Conservation (phyloP, 2,113 vertebrate species). For the Todiramphus chloris region DNA sequence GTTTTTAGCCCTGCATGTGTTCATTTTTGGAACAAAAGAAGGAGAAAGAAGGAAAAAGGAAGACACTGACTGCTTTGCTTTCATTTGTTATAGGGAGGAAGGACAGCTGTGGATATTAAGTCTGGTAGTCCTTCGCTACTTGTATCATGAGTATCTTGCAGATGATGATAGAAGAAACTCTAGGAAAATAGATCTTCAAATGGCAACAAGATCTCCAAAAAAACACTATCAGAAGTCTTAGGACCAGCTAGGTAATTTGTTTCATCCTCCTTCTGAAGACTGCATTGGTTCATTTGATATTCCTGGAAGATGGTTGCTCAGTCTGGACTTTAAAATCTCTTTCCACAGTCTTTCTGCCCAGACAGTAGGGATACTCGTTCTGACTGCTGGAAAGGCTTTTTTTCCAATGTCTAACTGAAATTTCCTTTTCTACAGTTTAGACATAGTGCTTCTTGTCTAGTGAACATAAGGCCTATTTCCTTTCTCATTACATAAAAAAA, state of each 20-base stretch:
- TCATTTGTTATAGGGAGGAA: background rate
- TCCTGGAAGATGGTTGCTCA: background rate
- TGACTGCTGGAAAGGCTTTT: background rate
- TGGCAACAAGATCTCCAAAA: background rate
- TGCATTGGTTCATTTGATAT: background rate
- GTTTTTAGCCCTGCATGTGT: rapidly evolving
- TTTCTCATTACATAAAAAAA: background rate
- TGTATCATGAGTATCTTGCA: rapidly evolving
- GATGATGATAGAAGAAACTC: background rate
- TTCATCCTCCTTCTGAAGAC: background rate
- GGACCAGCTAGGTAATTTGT: background rate
- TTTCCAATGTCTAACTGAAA: background rate
- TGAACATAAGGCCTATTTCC: background rate
- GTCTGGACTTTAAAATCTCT: background rate
- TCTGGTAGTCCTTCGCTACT: background rate
- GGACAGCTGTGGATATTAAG: background rate
- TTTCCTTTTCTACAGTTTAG: background rate
- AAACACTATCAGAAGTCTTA: background rate
- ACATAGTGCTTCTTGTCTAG: background rate
- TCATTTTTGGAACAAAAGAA: background rate
- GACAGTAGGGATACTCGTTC: background rate
- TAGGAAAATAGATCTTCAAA: background rate
- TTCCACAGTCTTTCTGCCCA: background rate
- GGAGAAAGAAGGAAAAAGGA: background rate
- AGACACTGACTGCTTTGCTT: background rate